Evolutionary conservation across 2,113 vertebrate species (phyloP).

Genomic region (Empidonax traillii): DNA sequence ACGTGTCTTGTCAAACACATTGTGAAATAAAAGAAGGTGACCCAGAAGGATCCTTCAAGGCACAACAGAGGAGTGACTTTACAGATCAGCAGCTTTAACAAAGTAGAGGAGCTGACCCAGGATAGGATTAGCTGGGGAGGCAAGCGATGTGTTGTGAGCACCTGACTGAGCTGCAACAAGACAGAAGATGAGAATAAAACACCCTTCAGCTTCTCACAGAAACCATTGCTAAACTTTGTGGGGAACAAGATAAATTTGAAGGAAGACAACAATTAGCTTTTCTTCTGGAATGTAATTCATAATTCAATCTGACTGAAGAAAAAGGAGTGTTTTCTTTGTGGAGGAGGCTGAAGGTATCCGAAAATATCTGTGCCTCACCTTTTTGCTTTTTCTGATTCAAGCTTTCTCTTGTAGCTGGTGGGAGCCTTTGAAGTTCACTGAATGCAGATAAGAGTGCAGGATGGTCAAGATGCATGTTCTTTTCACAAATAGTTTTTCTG

Average conservation of each 20-base stretch:
- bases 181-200: neutral
- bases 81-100: constrained; percentile 32
- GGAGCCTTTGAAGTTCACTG: neutral
- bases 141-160: neutral
- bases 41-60: constrained; percentile 17
- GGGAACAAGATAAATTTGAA: neutral
- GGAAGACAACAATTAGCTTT: neutral
- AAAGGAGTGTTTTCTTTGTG: neutral
- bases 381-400: neutral
- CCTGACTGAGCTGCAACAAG: neutral
- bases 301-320: neutral
- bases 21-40: neutral
- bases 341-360: neutral
- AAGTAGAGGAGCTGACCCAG: constrained; percentile 12
- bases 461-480: neutral
- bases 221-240: neutral
- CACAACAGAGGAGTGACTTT: neutral
- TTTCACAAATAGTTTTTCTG: neutral
- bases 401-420: neutral
- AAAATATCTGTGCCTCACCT: neutral
- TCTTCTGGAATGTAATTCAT: neutral
- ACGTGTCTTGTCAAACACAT: neutral
- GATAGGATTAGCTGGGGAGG: constrained; percentile 7
- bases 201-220: neutral
- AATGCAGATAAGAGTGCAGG: neutral